Base-by-base conservation (phyloP, 2,113 vertebrate species). In the Tupaia tana region DNA sequence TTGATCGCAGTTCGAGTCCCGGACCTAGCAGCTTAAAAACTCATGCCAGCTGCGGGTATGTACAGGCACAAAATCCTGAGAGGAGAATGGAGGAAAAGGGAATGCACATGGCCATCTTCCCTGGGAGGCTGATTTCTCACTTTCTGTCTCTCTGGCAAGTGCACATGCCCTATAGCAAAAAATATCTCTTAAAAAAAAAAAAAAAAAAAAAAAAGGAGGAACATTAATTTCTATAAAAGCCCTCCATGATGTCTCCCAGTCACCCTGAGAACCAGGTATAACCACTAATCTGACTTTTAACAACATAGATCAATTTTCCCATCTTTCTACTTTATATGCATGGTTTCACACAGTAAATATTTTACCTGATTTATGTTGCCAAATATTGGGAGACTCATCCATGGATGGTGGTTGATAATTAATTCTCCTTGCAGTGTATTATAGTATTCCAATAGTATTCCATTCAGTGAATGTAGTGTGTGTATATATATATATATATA, bases 401-500 rank as follows among this genome's bases (percentile, higher is more conserved):
- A 70, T 14, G 25, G 20, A 10, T 25, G 14, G n/a, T 4, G 63
- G 9, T 58, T 43, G 27, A 59, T 16, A 15, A 19, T 70, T 93
- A 20, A 67, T 86, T 83, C 27, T 89, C 64, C 12, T 83, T 77
- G 9, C 22, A n/a, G 2, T 27, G 43, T 43, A 43, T 43, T 43
- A 4, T 16, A 54, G 2, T 1, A 24, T 61, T 43, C 54, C 3
- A 0, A 4, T 16, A 54, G 2, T 1, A 24, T 61, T 43, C 54
- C 3, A 0, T 66, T 66, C n/a, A 34, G 14, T 82, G 74, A 86
- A 43, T 43, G 5, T 43, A 43, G n/a, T n/a, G n/a, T n/a, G n/a
- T n/a, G n/a, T 43, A 43, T 5, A 43, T 5, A 43, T 5, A 43
- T 5, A 43, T 43, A 43, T 43, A 43, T 43, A 43, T 5, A 43